These are phyloP conservation scores for Psilopogon haemacephalus DNA, from an alignment of 2,113 vertebrate species.

Conservation along the genomic window DNA sequence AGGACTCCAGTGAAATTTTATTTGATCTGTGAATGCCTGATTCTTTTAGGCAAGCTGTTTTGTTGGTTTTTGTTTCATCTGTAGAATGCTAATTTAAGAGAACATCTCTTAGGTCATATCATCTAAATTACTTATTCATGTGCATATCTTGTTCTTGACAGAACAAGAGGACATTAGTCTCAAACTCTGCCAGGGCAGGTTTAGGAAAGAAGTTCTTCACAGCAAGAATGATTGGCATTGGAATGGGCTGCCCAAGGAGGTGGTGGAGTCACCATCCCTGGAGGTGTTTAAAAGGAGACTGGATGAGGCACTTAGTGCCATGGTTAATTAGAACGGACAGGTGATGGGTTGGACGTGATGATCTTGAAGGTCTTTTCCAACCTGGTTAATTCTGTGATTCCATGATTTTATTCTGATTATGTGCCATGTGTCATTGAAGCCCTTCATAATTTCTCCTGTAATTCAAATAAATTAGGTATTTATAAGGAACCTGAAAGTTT, in stretches of 20 bases:
- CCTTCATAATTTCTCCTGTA: neutral
- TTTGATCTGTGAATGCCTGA: neutral
- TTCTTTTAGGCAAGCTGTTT: neutral
- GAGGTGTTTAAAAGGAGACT: too few relatives aligned
- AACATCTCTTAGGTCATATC: neutral
- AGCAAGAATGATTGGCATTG: too few relatives aligned
- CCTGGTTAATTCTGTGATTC: too few relatives aligned
- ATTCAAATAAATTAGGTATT: neutral
- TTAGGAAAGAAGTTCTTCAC: too few relatives aligned
- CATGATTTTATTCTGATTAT: neutral
- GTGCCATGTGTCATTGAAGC: neutral
- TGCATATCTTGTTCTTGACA: neutral
- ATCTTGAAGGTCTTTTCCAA: too few relatives aligned
- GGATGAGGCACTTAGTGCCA: too few relatives aligned
- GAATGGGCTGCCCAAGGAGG: too few relatives aligned
- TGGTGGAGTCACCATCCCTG: too few relatives aligned
- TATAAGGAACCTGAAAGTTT: neutral
- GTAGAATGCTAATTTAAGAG: neutral
- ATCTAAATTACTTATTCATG: neutral
- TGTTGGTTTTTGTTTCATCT: neutral
- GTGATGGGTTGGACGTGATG: too few relatives aligned
- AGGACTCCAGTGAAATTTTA: neutral
- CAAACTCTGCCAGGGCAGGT: too few relatives aligned
- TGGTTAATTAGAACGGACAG: too few relatives aligned
- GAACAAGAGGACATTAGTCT: too few relatives aligned